Base-by-base conservation (phyloP, 35 echinoderm and acorn worm genomes). In the Patiria miniata region DNA sequence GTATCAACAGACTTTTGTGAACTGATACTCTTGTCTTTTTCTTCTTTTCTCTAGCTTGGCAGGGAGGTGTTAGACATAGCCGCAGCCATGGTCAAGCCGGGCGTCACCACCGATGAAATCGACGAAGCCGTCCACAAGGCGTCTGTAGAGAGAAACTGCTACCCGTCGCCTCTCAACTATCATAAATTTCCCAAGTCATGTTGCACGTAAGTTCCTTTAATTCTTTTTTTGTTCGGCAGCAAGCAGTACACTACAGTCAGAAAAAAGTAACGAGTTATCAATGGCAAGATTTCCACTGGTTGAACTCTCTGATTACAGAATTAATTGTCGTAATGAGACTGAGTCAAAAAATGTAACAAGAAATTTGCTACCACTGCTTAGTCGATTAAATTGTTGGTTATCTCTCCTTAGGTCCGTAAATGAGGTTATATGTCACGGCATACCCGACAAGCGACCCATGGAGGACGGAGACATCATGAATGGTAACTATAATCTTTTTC, bases 341-440 rank as follows among this genome's bases (percentile, higher is more conserved):
- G n/a, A n/a, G n/a, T n/a, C n/a, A n/a, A n/a, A n/a, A n/a, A n/a
- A n/a, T n/a, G n/a, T n/a, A n/a, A n/a, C n/a, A n/a, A n/a, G n/a
- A n/a, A n/a, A n/a, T n/a, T n/a, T n/a, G n/a, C n/a, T n/a, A n/a
- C n/a, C n/a, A n/a, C n/a, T n/a, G n/a, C n/a, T n/a, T n/a, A n/a
- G n/a, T n/a, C n/a, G n/a, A 47, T 47, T 47, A 6, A 47, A 47
- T 47, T 4, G 42, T 6, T 47, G 4, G 42, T n/a, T 47, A 47
- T 60, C n/a, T 61, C 51, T 38, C 57, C 58, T 39, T 39, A 97
- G 95, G 56, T 99, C 96, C 34, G 96, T 99, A 8, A 99, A 99
- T 92, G 96, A 99, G 80, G 96, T 99, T 8, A 99, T 99, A 86
- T 99, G 96, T 84, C 96, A 99, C 56, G 96, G 96, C 57, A 99